Conservation (phyloP, 2,888 invertebrate species). For the Himalopsyche kuldschensis region DNA sequence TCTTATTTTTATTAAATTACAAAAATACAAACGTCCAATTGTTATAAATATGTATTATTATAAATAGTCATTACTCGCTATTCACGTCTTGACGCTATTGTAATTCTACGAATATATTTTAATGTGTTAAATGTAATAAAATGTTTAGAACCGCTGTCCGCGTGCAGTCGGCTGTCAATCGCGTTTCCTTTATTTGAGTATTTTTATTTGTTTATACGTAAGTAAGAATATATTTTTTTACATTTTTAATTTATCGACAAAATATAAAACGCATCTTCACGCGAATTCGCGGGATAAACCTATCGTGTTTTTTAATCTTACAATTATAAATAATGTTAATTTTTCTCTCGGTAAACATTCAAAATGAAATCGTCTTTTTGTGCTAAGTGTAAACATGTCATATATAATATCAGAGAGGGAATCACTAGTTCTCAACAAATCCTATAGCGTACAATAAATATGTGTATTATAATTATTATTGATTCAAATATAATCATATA, state of each 20-base stretch:
- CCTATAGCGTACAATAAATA: conserved; percentile 34
- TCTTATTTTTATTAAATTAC: conserved; percentile 39
- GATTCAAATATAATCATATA: conserved; percentile 22
- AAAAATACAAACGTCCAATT: conserved; percentile 41
- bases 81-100: conserved; percentile 26
- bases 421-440: conserved; percentile 37
- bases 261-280: conserved; percentile 32
- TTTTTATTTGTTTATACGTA: neutral
- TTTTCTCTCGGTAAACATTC: conserved; percentile 19
- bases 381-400: conserved; percentile 28
- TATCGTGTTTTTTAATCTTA: conserved; percentile 9
- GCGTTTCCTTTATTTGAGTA: conserved; percentile 12
- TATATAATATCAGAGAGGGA: conserved; percentile 6
- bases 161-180: neutral
- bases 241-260: conserved; percentile 25
- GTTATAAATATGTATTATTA: conserved; percentile 28
- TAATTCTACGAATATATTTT: conserved; percentile 35
- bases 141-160: neutral
- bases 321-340: conserved; percentile 27
- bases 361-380: conserved; percentile 30
- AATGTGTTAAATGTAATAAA: conserved; percentile 22
- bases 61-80: conserved; percentile 35
- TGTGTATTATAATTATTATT: conserved; percentile 19
- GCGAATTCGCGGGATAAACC: conserved; percentile 14
- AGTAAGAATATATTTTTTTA: conserved; percentile 30